Percentiles rank a stretch among this genome's conserved stretches.
phyloP scores from a whole-genome alignment of 1,140 invertebrate species.

The Maniola jurtina region DNA sequence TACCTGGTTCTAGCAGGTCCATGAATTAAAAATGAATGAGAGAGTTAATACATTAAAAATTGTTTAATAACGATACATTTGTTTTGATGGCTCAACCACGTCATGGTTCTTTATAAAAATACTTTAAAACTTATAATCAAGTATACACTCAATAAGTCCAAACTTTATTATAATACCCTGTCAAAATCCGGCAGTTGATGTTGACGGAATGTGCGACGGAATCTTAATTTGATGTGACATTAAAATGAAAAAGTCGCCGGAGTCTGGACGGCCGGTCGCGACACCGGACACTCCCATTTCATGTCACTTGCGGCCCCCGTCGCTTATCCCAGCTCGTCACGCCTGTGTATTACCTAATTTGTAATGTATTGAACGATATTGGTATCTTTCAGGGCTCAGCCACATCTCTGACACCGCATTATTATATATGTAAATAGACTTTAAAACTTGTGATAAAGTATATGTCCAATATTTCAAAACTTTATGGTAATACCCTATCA shows the following conservation, averaged over 20 bases:
- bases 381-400: too few species aligned
- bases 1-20: too few species aligned
- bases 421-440: not conserved
- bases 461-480: not conserved
- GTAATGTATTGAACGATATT: too few species aligned
- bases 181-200: not conserved
- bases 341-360: constrained; percentile 74
- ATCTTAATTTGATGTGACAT: constrained; percentile 7
- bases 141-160: not conserved
- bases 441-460: not conserved
- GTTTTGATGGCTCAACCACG: too few species aligned
- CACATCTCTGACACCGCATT: too few species aligned
- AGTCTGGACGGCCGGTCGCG: constrained; percentile 36
- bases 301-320: constrained; percentile 57
- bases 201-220: not conserved
- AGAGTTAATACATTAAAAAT: too few species aligned
- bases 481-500: not conserved
- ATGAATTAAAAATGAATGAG: too few species aligned
- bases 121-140: not conserved
- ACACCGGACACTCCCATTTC: constrained; percentile 63
- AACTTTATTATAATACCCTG: not conserved
- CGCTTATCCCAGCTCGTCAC: constrained; percentile 62
- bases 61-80: too few species aligned
- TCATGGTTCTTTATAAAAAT: not conserved
- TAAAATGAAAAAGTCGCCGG: constrained; percentile 42